These are phyloP conservation scores for Molossus alvarezi DNA, from an alignment of 2,797 vertebrate species.

Conservation along the genomic window DNA sequence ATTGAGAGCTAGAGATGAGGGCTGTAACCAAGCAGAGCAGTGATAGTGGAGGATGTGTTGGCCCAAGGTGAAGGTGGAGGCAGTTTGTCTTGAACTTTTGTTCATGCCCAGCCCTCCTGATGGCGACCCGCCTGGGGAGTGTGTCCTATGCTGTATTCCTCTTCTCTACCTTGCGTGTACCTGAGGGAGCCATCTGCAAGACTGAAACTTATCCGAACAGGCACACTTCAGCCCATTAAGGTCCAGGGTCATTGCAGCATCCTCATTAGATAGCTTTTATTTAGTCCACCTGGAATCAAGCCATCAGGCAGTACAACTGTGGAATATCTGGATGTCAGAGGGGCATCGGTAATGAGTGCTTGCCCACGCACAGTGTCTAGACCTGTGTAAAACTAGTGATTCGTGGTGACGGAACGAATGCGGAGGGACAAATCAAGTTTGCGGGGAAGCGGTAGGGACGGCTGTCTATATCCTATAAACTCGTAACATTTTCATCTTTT, in stretches of 20 bases:
- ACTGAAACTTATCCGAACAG: constrained; percentile 71
- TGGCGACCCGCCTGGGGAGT: not conserved
- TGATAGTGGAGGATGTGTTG: not conserved
- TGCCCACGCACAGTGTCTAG: constrained; percentile 37
- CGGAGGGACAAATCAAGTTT: not conserved
- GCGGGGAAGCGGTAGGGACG: not conserved
- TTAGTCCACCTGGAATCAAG: constrained; percentile 53
- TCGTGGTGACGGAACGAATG: not conserved
- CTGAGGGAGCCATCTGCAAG: not conserved
- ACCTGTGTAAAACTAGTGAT: constrained; percentile 26
- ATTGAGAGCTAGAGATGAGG: constrained; percentile 22
- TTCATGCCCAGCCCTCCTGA: not conserved
- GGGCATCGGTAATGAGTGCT: not conserved
- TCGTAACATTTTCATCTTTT: not conserved
- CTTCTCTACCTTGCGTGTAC: not conserved
- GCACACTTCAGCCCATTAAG: not conserved
- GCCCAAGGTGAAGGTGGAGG: not conserved
- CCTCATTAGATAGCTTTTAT: not conserved
- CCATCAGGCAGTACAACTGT: not conserved
- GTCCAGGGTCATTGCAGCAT: not conserved
- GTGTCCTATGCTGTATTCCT: not conserved
- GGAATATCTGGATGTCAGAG: not conserved
- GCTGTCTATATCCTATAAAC: not conserved
- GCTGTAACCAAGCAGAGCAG: not conserved
- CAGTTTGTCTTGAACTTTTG: not conserved